Conservation (phyloP, 2,113 vertebrate genomes). For the Micromys minutus region DNA sequence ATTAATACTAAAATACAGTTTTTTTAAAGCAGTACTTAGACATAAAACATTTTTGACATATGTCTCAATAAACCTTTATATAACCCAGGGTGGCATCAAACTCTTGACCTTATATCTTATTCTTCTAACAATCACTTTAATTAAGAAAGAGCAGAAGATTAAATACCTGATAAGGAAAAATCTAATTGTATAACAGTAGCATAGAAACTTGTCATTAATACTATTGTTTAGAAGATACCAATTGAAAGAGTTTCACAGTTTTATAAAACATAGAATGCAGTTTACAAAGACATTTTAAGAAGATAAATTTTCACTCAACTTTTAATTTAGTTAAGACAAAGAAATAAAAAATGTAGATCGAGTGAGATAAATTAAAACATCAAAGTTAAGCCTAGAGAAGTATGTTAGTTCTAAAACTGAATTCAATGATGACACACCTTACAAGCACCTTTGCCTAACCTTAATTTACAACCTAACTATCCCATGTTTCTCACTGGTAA, state of each 20-base stretch:
- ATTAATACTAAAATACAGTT: neutral
- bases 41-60: neutral
- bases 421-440: neutral
- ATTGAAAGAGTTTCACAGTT: neutral
- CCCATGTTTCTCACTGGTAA: neutral
- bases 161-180: neutral
- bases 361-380: neutral
- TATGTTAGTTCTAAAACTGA: neutral
- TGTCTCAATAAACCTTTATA: too few relatives aligned
- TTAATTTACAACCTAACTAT: neutral
- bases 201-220: neutral
- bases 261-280: neutral
- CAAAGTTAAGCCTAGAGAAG: neutral
- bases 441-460: conserved; percentile 7
- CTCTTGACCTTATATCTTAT: too few relatives aligned
- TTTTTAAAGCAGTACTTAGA: too few relatives aligned
- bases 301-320: neutral
- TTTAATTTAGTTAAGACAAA: neutral
- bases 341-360: neutral
- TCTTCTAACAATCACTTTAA: neutral
- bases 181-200: neutral
- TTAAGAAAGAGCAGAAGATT: neutral
- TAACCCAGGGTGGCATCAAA: neutral
- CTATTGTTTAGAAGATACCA: neutral
- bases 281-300: neutral